A percentile compares a stretch with the other conserved stretches of the same genome.
Conservation (phyloP, 35 echinoderm and acorn worm genomes). For the Holothuria glaberrima region DNA sequence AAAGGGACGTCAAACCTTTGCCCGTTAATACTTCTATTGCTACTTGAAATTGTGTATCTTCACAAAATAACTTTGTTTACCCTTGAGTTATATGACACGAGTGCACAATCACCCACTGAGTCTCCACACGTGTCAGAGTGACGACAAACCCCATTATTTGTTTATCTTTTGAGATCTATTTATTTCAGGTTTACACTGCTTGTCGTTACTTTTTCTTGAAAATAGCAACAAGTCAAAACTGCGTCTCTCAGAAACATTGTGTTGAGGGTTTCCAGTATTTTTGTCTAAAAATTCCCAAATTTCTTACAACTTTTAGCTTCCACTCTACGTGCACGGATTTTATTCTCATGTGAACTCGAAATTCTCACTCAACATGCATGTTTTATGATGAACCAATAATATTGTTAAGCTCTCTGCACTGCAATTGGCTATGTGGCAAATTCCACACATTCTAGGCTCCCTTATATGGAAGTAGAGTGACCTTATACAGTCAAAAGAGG, state of each 20-base stretch:
- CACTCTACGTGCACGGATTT: not conserved
- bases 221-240: not conserved
- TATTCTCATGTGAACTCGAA: slow-evolving; percentile 6
- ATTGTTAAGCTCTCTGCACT: not conserved
- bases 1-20: too few relatives aligned
- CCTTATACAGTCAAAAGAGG: slow-evolving; percentile 82
- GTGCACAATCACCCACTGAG: slow-evolving; percentile 1
- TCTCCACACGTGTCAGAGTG: slow-evolving; percentile 43
- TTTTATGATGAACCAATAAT: slow-evolving; percentile 55
- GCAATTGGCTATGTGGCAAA: slow-evolving; percentile 71
- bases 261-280: too few relatives aligned
- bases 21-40: too few relatives aligned
- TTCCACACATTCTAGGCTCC: slow-evolving; percentile 79
- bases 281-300: too few relatives aligned
- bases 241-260: not conserved
- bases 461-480: slow-evolving; percentile 53
- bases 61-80: not conserved
- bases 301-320: too few relatives aligned
- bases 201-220: not conserved
- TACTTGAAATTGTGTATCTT: not conserved
- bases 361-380: slow-evolving; percentile 1
- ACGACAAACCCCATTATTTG: slow-evolving; percentile 54
- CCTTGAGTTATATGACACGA: not conserved
- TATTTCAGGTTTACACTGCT: not conserved
- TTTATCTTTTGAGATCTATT: slow-evolving; percentile 16